Conservation (phyloP, 2,113 vertebrate species). For the Probosciger aterrimus region DNA sequence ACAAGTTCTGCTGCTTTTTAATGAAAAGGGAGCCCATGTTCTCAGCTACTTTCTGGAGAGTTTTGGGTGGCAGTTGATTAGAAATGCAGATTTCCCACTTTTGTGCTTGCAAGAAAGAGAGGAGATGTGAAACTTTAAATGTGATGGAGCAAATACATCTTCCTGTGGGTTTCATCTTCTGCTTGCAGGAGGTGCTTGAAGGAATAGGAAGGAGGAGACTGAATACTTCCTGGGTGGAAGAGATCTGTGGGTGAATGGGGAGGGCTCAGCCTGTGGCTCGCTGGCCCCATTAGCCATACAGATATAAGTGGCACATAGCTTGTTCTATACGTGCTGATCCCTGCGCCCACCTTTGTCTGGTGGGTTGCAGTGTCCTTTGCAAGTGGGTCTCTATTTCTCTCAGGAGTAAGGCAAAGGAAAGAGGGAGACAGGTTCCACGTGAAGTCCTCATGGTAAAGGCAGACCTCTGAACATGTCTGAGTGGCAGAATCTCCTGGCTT, state of each 20-base stretch:
- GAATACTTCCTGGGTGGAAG: neutral
- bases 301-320: accelerated
- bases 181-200: neutral
- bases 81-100: neutral
- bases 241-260: neutral
- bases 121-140: neutral
- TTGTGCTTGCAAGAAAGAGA: neutral
- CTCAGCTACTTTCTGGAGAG: neutral
- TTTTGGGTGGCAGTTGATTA: neutral
- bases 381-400: neutral
- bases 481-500: neutral
- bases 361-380: neutral
- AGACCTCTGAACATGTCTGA: neutral
- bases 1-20: neutral
- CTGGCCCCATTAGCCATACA: neutral
- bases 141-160: neutral
- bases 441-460: neutral
- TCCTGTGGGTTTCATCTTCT: neutral
- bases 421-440: neutral
- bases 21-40: neutral
- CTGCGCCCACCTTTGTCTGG: neutral
- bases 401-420: neutral
- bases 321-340: accelerated
- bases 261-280: accelerated
- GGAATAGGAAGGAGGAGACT: neutral